phyloP scores from a whole-genome alignment of 2,797 vertebrate species.

The Syndactyla subalaris region DNA sequence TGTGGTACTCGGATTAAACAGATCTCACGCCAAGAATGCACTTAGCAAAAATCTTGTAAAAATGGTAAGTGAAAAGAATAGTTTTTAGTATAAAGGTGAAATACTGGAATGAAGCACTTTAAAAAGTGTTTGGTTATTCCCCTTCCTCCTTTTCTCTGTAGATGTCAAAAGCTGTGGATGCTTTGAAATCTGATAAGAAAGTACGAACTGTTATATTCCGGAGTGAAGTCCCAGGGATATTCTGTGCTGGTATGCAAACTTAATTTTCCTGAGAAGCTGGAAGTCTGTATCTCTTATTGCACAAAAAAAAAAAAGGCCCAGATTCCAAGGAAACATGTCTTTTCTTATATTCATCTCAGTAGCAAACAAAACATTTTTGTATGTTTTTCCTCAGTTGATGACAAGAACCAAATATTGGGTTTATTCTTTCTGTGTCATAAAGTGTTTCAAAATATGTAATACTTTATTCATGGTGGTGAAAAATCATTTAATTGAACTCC shows the following conservation, averaged over 20 bases:
- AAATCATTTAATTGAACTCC: neutral
- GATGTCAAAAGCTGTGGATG: slow-evolving; percentile 91
- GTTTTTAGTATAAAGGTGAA: slow-evolving; percentile 12
- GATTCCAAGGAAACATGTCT: slow-evolving; percentile 42
- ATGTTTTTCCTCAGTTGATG: neutral
- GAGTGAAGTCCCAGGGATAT: slow-evolving; percentile 94
- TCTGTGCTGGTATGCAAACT: slow-evolving; percentile 92
- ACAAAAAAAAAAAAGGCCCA: neutral
- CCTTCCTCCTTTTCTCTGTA: slow-evolving; percentile 66
- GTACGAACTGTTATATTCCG: slow-evolving; percentile 92
- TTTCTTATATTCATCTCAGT: neutral
- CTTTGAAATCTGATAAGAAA: slow-evolving; percentile 92
- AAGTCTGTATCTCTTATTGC: neutral
- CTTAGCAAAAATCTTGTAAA: slow-evolving; percentile 94
- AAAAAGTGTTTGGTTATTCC: slow-evolving; percentile 48
- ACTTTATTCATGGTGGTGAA: neutral
- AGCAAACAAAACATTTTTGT: slow-evolving; percentile 1
- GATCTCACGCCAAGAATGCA: slow-evolving; percentile 94
- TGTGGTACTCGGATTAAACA: slow-evolving; percentile 94
- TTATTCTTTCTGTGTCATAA: slow-evolving; percentile 50
- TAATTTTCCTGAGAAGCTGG: slow-evolving; percentile 55
- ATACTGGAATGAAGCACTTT: slow-evolving; percentile 11
- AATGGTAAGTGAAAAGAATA: slow-evolving; percentile 83
- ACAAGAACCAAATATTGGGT: neutral
- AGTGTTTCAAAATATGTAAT: neutral